Conservation (phyloP, 2,797 vertebrate species). For the Melopsittacus undulatus region DNA sequence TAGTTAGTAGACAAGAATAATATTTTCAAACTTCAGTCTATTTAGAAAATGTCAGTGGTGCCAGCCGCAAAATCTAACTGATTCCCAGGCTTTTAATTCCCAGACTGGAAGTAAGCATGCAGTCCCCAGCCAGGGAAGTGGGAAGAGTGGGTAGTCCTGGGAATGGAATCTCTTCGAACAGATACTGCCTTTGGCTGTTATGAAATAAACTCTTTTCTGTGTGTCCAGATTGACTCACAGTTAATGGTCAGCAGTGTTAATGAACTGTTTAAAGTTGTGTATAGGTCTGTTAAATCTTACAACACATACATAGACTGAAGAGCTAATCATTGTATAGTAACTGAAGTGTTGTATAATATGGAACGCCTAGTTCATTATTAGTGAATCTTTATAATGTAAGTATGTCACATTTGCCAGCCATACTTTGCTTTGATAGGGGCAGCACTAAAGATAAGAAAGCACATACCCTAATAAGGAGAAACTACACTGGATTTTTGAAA, state of each 20-base stretch:
- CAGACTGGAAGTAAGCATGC: constrained; percentile 19
- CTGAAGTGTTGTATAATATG: neutral
- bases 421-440: neutral
- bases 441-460: constrained; percentile 31
- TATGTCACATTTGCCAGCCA: neutral
- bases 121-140: neutral
- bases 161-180: constrained; percentile 3
- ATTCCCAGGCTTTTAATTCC: constrained; percentile 44
- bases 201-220: neutral
- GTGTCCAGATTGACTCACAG: neutral
- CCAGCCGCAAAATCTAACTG: neutral
- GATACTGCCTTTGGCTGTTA: neutral
- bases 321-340: neutral
- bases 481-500: constrained; percentile 26
- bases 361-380: neutral
- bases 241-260: neutral
- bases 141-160: neutral
- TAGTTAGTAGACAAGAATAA: constrained; percentile 13
- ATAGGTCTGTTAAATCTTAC: neutral
- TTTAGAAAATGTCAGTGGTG: constrained; percentile 20
- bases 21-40: neutral
- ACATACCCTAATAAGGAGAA: constrained; percentile 68
- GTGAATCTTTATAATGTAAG: neutral
- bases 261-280: neutral
- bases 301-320: neutral